These are phyloP conservation scores for Cyrtonyx montezumae DNA, from an alignment of 2,113 vertebrate species.

Conservation along the genomic window DNA sequence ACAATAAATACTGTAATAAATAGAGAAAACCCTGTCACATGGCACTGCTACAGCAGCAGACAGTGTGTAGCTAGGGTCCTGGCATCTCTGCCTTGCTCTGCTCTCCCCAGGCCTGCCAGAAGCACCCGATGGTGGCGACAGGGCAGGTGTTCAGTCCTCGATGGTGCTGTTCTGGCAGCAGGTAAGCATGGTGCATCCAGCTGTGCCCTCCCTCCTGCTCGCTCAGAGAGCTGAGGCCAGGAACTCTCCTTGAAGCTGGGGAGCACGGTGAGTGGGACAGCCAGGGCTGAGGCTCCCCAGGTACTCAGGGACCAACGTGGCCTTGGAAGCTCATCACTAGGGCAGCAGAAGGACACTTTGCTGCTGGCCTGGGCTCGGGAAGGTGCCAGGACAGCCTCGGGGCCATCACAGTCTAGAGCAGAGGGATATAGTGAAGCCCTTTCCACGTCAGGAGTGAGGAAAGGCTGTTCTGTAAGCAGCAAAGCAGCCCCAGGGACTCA, in stretches of 20 bases:
- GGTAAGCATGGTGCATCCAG: not conserved
- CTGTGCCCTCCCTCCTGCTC: not conserved
- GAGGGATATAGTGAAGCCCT: not conserved
- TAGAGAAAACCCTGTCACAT: constrained; percentile 22
- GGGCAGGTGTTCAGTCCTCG: not conserved
- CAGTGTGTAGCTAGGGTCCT: rapidly evolving
- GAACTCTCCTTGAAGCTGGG: not conserved
- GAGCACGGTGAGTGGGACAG: not conserved
- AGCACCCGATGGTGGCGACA: rapidly evolving
- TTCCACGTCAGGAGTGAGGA: not conserved
- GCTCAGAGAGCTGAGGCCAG: not conserved
- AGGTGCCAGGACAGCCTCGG: not conserved
- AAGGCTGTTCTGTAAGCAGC: constrained; percentile 36
- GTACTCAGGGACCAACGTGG: not conserved
- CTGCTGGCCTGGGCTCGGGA: not conserved
- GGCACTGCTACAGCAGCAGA: not conserved
- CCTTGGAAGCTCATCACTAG: not conserved
- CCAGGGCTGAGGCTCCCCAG: not conserved
- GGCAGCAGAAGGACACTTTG: not conserved
- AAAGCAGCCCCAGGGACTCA: constrained; percentile 1
- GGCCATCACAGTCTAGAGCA: not conserved
- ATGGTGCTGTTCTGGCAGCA: not conserved
- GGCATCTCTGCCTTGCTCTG: not conserved
- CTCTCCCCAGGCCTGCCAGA: not conserved
- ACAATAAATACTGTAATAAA: constrained; percentile 74